Evolutionary conservation across 2,888 invertebrate species (phyloP), one percentile per base, ranked within the genome.

Genomic region (Amblyteles armatorius): DNA sequence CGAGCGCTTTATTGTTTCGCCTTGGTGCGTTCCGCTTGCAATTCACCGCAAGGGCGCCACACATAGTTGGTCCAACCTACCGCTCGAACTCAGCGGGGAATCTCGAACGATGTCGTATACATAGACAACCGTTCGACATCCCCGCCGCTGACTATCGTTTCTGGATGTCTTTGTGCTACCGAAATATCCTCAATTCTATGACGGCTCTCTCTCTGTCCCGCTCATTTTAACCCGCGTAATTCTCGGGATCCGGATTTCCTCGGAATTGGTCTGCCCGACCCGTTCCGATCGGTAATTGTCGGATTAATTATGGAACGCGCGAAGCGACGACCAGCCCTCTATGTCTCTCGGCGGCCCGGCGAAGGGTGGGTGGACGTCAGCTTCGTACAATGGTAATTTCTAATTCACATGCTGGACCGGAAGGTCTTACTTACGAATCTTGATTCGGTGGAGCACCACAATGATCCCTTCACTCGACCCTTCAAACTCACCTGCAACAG

Each of bases 401-500:
- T 82, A 81, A 77, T 57, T 57, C 67, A 55, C 52, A 50, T 60
- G 48, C 36, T 50, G 16, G 26, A 33, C 11, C 33, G 16, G 22
- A 82, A 79, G 85, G 76, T 84, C 69, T 82, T 87, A 79, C 87
- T 84, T 83, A 85, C 87, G 79, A 87, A 83, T 84, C 83, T 84
- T 69, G 63, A 67, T 69, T 74, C 50, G 26, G 57, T 76, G 68
- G n/a, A 50, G 73, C 11, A 72, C 16, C 48, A 71, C 68, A 52
- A 13, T 68, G 22, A 68, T 13, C 26, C 52, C 52, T 78, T 44
- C 50, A 44, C 19, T 19, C 52, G 9, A 22, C 33, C 22, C 33
- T 29, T 72, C 57, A 60, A 79, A 89, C 91, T 93, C 90, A 92
- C 93, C 93, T 92, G 90, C 19, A 92, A 92, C 91, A 90, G 40